phyloP scores from a whole-genome alignment of 2,888 invertebrate species.

The Ochlodes sylvanus region DNA sequence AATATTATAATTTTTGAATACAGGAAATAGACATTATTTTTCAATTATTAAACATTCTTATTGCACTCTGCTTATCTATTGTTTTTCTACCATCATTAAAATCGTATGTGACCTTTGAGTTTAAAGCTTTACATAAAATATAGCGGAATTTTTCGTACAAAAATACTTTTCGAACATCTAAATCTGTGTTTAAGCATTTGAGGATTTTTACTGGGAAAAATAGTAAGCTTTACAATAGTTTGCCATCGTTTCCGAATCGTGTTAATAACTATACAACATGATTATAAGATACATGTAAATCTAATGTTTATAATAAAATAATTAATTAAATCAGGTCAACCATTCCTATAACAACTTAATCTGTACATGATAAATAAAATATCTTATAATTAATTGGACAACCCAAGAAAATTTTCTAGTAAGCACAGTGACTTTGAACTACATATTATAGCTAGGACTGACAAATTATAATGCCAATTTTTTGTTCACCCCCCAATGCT shows the following conservation, averaged over 20 bases:
- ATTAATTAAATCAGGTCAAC: slow-evolving; percentile 31
- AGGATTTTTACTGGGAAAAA: background rate
- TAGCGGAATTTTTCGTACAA: slow-evolving; percentile 23
- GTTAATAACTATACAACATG: slow-evolving; percentile 11
- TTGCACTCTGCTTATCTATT: slow-evolving; percentile 16
- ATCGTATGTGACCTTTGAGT: background rate
- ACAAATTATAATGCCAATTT: background rate
- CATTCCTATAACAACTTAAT: slow-evolving; percentile 18
- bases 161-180: slow-evolving; percentile 16
- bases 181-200: background rate
- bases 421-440: slow-evolving; percentile 9
- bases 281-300: slow-evolving; percentile 12
- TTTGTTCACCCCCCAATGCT: background rate
- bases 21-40: slow-evolving; percentile 2
- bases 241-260: background rate
- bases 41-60: slow-evolving; percentile 7
- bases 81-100: background rate
- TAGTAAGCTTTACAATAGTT: slow-evolving; percentile 2
- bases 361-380: slow-evolving; percentile 34
- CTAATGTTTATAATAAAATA: slow-evolving; percentile 22
- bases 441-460: too few relatives aligned
- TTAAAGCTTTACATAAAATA: slow-evolving; percentile 16
- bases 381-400: slow-evolving; percentile 20
- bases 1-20: slow-evolving; percentile 1
- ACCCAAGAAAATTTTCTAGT: slow-evolving; percentile 4